A percentile compares a stretch with the other conserved stretches of the same genome.
Evolutionary conservation across 2,113 vertebrate genomes (phyloP).

Genomic region (Steatornis caripensis): DNA sequence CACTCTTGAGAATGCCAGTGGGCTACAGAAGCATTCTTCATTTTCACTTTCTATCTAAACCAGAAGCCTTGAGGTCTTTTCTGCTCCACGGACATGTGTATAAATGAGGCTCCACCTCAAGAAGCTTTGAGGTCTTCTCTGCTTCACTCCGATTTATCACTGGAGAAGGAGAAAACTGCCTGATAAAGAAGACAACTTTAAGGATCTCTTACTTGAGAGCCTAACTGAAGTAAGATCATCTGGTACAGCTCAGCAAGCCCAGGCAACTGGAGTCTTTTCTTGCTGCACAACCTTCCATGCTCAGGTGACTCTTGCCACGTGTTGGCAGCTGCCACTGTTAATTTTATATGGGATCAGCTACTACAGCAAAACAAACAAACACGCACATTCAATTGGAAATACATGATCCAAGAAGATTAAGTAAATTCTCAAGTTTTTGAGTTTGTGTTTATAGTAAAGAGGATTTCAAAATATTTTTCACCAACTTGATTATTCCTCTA

Average conservation of each 20-base stretch:
- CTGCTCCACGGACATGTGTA: too few relatives aligned
- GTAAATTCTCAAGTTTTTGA: neutral
- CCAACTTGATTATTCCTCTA: neutral
- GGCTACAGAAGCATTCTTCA: neutral
- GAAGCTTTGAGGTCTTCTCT: neutral
- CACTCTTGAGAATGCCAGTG: neutral
- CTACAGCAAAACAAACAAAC: neutral
- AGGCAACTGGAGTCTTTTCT: accelerated
- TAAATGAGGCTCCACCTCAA: too few relatives aligned
- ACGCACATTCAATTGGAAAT: neutral
- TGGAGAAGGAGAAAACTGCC: neutral
- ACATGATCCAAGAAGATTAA: neutral
- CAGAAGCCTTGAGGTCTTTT: neutral
- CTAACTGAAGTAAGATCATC: neutral
- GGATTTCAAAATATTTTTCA: neutral
- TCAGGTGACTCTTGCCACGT: neutral
- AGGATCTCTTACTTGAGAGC: neutral
- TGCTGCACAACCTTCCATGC: too few relatives aligned
- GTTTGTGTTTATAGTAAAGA: neutral
- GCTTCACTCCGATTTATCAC: neutral
- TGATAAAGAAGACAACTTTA: neutral
- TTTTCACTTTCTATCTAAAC: neutral
- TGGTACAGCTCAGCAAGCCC: neutral
- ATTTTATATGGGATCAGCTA: neutral
- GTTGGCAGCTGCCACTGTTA: neutral